Evolutionary conservation across 2,888 invertebrate genomes (phyloP).

Genomic region (Drosophila lutescens): DNA sequence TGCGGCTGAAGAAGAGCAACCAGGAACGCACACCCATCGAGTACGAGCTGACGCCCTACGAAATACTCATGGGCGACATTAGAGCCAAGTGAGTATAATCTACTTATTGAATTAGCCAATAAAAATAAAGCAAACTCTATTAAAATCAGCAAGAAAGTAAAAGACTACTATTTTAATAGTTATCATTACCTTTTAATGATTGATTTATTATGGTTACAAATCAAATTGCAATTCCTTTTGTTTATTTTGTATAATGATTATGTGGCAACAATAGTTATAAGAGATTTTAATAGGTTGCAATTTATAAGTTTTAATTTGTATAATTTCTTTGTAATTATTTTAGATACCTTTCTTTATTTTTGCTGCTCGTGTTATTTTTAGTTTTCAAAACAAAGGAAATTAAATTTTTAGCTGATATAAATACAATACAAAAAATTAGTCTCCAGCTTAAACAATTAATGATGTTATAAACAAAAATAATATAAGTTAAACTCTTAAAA

Average conservation of each 20-base stretch:
- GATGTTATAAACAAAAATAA: no score
- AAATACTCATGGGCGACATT: constrained; percentile 98
- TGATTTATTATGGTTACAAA: not conserved
- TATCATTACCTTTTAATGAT: not conserved
- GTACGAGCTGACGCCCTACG: constrained; percentile 97
- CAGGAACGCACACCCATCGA: constrained; percentile 91
- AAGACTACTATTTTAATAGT: not conserved
- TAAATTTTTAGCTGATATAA: no score
- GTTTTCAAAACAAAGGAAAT: no score
- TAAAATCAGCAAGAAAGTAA: not conserved
- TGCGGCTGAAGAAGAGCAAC: constrained; percentile 95
- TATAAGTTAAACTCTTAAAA: no score
- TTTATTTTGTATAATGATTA: not conserved
- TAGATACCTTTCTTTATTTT: no score
- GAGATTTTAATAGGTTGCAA: not conserved
- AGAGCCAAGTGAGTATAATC: constrained; percentile 87
- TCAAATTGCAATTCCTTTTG: not conserved
- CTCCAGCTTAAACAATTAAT: no score
- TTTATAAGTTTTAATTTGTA: not conserved
- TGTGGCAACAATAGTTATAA: not conserved
- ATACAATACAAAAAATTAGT: no score
- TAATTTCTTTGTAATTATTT: not conserved
- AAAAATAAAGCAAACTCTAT: not conserved
- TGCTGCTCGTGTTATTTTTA: no score
- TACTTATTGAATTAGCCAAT: not conserved